phyloP scores from a whole-genome alignment of 2,797 vertebrate species.

The Peromyscus nudipes region DNA sequence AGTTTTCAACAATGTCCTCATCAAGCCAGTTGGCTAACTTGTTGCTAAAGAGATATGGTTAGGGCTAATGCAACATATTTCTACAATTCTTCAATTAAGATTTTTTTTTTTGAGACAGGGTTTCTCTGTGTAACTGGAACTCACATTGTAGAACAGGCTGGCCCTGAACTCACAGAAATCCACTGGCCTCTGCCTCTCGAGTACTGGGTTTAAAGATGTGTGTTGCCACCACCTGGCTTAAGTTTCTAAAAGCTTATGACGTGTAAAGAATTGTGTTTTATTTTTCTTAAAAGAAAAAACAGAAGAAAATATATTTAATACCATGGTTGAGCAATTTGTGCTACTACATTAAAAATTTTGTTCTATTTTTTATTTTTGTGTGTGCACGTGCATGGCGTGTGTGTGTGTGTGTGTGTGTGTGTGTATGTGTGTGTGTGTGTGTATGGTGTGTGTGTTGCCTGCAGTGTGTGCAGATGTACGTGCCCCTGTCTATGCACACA shows the following conservation, averaged over 20 bases:
- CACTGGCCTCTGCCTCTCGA: not conserved
- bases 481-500: not conserved
- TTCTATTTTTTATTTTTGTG: not conserved
- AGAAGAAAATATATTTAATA: slow-evolving; percentile 21
- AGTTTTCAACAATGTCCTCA: not conserved
- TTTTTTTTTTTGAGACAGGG: not conserved
- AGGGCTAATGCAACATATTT: slow-evolving; percentile 22
- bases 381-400: not conserved
- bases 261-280: not conserved
- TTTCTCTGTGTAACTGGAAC: not conserved
- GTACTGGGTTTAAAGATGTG: no score
- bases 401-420: not conserved
- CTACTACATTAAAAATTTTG: slow-evolving; percentile 26
- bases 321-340: not conserved
- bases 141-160: no score
- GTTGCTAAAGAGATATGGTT: not conserved
- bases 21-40: slow-evolving; percentile 6
- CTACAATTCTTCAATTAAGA: not conserved
- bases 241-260: not conserved
- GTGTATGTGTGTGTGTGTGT: not conserved
- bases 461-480: not conserved
- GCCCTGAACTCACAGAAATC: no score
- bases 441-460: not conserved
- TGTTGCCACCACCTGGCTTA: no score
- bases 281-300: slow-evolving; percentile 32